Conservation (phyloP, 1,140 invertebrate species). For the Littorina saxatilis region DNA sequence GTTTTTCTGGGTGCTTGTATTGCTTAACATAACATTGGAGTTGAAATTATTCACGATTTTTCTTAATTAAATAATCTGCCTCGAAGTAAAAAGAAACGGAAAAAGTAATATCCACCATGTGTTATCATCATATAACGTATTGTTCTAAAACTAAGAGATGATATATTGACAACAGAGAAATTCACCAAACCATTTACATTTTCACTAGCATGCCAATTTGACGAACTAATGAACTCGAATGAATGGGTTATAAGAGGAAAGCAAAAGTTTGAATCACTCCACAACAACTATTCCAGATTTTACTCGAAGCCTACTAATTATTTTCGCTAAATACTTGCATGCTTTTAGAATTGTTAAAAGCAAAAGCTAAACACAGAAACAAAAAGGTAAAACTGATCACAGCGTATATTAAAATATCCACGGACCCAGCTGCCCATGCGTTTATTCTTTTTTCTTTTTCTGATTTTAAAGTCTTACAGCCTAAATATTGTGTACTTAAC, state of each 20-base stretch:
- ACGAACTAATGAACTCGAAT: neutral
- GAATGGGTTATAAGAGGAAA: neutral
- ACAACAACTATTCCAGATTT: conserved; percentile 7
- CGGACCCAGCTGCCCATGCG: no score
- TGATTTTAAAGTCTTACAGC: no score
- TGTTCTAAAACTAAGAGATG: neutral
- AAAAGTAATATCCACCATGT: no score
- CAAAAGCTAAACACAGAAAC: conserved; percentile 27
- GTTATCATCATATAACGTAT: no score
- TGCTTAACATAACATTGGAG: no score
- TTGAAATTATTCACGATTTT: no score
- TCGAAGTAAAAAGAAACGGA: no score
- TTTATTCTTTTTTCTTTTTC: no score
- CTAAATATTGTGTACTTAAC: no score
- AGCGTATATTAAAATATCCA: no score
- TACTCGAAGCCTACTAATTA: neutral
- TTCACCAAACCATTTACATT: conserved; percentile 1
- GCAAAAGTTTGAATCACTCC: neutral
- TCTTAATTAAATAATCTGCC: no score
- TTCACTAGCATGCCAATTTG: conserved; percentile 32
- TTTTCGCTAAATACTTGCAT: neutral
- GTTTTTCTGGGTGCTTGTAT: no score
- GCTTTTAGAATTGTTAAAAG: conserved; percentile 1
- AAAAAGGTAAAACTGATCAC: neutral
- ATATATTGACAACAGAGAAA: conserved; percentile 32